phyloP scores from a whole-genome alignment of 2,797 vertebrate genomes.

The Peromyscus attwateri region DNA sequence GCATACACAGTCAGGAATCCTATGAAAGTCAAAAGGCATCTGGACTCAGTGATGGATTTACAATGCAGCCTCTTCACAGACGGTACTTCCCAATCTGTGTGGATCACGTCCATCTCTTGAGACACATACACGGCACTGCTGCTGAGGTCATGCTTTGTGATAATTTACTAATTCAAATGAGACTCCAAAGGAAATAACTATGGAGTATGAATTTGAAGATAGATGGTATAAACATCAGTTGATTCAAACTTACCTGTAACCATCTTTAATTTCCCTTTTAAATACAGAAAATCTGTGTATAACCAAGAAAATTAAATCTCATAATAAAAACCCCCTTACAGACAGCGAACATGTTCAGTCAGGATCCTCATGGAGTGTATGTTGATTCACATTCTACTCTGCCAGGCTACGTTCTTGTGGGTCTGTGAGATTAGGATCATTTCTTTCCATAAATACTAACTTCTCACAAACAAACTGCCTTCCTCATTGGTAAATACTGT shows the following conservation, averaged over 20 bases:
- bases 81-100: background rate
- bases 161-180: background rate
- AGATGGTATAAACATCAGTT: constrained; percentile 58
- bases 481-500: constrained; percentile 90
- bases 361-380: constrained; percentile 71
- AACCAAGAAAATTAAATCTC: constrained; percentile 69
- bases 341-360: constrained; percentile 78
- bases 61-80: background rate
- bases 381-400: constrained; percentile 81
- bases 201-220: constrained; percentile 37
- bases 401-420: constrained; percentile 77
- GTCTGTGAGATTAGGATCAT: constrained; percentile 78
- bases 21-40: background rate
- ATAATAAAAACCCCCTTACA: constrained; percentile 78
- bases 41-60: background rate
- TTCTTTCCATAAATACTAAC: constrained; percentile 90
- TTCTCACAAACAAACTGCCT: constrained; percentile 89
- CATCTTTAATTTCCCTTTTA: constrained; percentile 68
- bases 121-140: background rate
- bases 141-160: background rate
- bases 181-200: constrained; percentile 28
- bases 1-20: background rate
- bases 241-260: constrained; percentile 83
- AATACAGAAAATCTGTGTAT: constrained; percentile 87
- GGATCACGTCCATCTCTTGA: background rate